These are phyloP conservation scores for Drymodes brunneopygia DNA, from an alignment of 2,113 vertebrate species.

Conservation along the genomic window DNA sequence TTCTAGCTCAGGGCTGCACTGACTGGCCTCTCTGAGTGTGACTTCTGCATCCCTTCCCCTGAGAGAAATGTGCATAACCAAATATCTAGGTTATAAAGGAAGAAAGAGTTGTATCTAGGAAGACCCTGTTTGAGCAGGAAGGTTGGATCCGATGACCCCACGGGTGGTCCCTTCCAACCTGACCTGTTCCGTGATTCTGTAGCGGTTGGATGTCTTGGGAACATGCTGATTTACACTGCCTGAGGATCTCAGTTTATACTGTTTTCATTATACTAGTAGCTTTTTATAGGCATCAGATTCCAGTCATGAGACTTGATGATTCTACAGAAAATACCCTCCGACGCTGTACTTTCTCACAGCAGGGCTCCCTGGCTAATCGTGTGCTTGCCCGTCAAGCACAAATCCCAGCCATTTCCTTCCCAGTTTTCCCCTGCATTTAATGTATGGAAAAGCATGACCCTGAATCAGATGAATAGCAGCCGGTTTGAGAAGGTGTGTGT, in stretches of 20 bases:
- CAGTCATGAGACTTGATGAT: slow-evolving; percentile 19
- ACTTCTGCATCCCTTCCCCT: background rate
- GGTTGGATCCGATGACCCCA: background rate
- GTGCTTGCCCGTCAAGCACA: slow-evolving; percentile 53
- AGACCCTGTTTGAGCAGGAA: background rate
- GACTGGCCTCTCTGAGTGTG: background rate
- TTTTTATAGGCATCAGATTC: background rate
- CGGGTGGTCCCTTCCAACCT: background rate
- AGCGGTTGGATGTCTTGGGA: background rate
- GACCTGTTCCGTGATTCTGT: background rate
- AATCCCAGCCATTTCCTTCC: slow-evolving; percentile 24
- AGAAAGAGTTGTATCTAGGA: background rate
- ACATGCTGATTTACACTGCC: background rate
- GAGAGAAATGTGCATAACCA: background rate
- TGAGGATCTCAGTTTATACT: background rate
- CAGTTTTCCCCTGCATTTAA: slow-evolving; percentile 34
- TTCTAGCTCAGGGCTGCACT: background rate
- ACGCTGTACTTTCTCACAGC: background rate
- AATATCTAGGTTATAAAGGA: background rate
- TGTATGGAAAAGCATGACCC: slow-evolving; percentile 48
- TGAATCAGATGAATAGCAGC: slow-evolving; percentile 41
- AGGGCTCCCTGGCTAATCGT: slow-evolving; percentile 27
- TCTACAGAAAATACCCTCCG: background rate
- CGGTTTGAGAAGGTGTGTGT: slow-evolving; percentile 54
- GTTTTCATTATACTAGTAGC: background rate